These are phyloP conservation scores for Colossoma macropomum DNA, from an alignment of 2,113 vertebrate species.

Conservation along the genomic window DNA sequence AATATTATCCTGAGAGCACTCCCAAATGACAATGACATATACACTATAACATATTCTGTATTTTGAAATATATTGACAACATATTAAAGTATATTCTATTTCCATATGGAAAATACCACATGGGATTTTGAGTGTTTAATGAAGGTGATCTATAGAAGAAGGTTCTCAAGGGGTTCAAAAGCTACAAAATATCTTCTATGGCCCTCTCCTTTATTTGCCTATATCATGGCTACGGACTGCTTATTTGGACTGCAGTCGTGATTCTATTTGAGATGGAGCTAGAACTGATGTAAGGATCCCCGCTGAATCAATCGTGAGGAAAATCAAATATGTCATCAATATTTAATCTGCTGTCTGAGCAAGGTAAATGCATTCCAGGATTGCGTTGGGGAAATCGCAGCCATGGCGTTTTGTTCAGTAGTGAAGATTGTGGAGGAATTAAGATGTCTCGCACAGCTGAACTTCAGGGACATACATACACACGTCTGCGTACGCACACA, in stretches of 20 bases:
- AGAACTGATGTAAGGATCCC: constrained; percentile 2
- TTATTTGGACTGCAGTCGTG: neutral
- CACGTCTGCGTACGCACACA: constrained; percentile 21
- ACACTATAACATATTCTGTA: no score
- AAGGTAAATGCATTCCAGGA: constrained; percentile 68
- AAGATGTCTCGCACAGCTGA: constrained; percentile 66
- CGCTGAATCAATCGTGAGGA: constrained; percentile 58
- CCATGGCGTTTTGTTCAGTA: constrained; percentile 59
- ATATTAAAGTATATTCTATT: neutral
- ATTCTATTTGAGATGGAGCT: neutral
- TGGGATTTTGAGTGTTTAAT: neutral
- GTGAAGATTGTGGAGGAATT: constrained; percentile 45
- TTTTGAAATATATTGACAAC: no score
- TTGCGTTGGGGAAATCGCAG: constrained; percentile 57
- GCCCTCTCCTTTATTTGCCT: neutral
- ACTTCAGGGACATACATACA: constrained; percentile 39
- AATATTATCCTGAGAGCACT: no score
- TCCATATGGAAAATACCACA: neutral
- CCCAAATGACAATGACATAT: no score
- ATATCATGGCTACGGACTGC: neutral
- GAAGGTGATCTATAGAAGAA: neutral
- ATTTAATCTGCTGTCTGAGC: constrained; percentile 68
- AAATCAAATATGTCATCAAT: constrained; percentile 69
- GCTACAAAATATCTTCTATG: neutral
- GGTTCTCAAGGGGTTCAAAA: neutral